These are phyloP conservation scores for Baccha elongata DNA, from an alignment of 2,888 invertebrate species.

Conservation along the genomic window DNA sequence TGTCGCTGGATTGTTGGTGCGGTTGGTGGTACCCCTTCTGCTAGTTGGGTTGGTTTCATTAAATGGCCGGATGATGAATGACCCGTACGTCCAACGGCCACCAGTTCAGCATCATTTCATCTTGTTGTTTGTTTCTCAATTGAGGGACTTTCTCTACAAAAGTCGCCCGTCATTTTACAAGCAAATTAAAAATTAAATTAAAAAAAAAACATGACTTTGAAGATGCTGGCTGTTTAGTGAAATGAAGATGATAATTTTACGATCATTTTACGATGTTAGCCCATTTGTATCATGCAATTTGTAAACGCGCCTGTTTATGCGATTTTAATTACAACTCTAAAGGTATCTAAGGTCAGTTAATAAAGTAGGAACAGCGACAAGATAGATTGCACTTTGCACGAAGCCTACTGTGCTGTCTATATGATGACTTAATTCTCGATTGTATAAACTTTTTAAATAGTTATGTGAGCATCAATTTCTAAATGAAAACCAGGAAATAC, in stretches of 20 bases:
- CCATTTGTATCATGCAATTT: constrained; percentile 45
- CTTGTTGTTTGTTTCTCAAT: constrained; percentile 67
- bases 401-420: background rate
- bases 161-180: constrained; percentile 27
- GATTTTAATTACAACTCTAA: constrained; percentile 57
- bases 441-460: constrained; percentile 40
- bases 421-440: constrained; percentile 46
- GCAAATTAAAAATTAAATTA: constrained; percentile 43
- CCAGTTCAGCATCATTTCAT: constrained; percentile 57
- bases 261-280: constrained; percentile 16
- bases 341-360: constrained; percentile 39
- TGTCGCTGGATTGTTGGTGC: constrained; percentile 45
- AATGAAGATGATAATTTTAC: constrained; percentile 29
- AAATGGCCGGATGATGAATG: constrained; percentile 73
- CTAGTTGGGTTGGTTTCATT: constrained; percentile 58
- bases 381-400: constrained; percentile 28
- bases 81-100: constrained; percentile 70
- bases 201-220: constrained; percentile 28
- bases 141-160: constrained; percentile 57
- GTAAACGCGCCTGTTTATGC: constrained; percentile 58
- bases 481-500: constrained; percentile 53
- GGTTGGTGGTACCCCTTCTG: constrained; percentile 14
- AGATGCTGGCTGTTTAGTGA: constrained; percentile 51
- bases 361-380: constrained; percentile 1
- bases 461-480: constrained; percentile 19